phyloP scores from a whole-genome alignment of 2,113 vertebrate species.

The Oenanthe oenanthe region DNA sequence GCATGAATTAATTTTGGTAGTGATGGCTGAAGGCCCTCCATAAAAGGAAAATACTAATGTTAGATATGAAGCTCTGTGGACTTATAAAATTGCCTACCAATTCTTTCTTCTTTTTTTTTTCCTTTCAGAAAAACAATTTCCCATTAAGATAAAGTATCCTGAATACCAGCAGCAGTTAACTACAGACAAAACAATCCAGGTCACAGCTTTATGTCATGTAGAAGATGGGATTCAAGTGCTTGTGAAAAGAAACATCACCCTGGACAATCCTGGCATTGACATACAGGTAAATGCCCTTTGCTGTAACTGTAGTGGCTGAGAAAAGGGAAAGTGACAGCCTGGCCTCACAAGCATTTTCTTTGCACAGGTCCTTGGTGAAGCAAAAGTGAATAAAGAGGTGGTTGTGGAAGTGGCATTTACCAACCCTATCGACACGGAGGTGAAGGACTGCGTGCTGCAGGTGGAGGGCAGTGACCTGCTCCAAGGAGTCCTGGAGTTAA shows the following conservation, averaged over 20 bases:
- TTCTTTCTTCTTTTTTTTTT: background rate
- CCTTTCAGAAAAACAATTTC: constrained; percentile 69
- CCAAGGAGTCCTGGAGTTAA: constrained; percentile 59
- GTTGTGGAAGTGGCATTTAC: constrained; percentile 74
- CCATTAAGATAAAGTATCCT: constrained; percentile 68
- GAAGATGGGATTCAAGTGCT: constrained; percentile 57
- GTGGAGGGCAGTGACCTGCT: constrained; percentile 77
- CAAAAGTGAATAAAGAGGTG: constrained; percentile 54
- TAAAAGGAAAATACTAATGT: background rate
- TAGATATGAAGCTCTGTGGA: background rate
- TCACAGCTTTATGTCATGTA: constrained; percentile 74
- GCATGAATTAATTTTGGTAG: background rate
- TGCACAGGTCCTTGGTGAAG: constrained; percentile 65
- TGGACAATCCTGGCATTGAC: constrained; percentile 72
- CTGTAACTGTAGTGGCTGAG: background rate
- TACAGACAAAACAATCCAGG: constrained; percentile 75
- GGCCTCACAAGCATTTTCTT: background rate
- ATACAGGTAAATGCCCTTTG: constrained; percentile 69
- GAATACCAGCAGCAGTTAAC: constrained; percentile 75
- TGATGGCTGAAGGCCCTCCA: background rate
- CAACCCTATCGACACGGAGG: constrained; percentile 64
- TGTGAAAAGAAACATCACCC: constrained; percentile 65
- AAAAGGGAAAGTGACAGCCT: background rate
- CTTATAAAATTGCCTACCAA: background rate
- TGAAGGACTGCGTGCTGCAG: constrained; percentile 71